Evolutionary conservation across 2,113 vertebrate species (phyloP), one percentile per base, ranked within the genome.

Genomic region (Prionailurus bengalensis): DNA sequence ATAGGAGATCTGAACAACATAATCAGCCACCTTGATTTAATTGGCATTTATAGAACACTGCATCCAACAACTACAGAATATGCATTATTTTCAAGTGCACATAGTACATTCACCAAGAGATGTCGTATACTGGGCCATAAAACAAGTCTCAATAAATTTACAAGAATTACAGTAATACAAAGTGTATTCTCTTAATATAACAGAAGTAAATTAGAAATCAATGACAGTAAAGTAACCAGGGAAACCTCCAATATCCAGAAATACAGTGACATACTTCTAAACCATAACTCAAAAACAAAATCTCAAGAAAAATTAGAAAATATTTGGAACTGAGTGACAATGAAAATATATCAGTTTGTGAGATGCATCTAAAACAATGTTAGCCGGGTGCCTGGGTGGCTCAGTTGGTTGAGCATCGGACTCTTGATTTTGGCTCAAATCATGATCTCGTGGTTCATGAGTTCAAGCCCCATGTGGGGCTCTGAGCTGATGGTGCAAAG

Each of bases 131-230:
- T 53, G 78, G 42, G 19, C 42, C 42, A 15, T 65, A 53, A 82
- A 39, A 83, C 55, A 53, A 89, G 66, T 55, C 55, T 55, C n/a
- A 83, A 19, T 82, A 89, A 63, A 89, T 73, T 63, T 39, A 82
- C 9, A 82, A 61, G 31, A 80, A 73, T 1, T 23, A 48, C 73
- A 94, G 48, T 71, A 25, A 48, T 73, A 73, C 39, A 68, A 45
- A 90, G 21, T 78, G 7, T 66, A n/a, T 74, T 83, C 8, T 76
- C 61, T 74, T 68, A 95, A 63, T 51, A 95, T 10, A 95, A 55
- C 66, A 95, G n/a, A 92, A 94, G 90, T 89, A 89, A 82, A 27
- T 42, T 90, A 42, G n/a, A 74, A 89, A 66, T 93, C 45, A 78
- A 3, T 95, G 82, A n/a, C 63, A 89, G 45, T 71, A 58, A 45